Evolutionary conservation across 2,113 vertebrate species (phyloP).

Genomic region (Phaetusa simplex): DNA sequence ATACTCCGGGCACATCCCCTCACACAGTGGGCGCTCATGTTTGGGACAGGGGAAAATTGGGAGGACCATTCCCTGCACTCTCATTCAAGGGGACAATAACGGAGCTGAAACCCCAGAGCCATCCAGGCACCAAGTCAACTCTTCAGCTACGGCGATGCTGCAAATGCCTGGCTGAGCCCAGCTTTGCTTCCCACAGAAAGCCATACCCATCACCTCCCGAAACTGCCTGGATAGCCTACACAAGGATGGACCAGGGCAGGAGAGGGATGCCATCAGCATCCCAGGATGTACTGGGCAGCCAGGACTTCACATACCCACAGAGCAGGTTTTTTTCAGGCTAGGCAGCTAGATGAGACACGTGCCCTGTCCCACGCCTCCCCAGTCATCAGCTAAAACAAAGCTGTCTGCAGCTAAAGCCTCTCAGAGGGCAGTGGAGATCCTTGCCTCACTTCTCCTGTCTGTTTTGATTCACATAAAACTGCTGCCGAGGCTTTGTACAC

Average conservation of each 20-base stretch:
- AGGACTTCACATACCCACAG: not conserved
- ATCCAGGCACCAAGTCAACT: not conserved
- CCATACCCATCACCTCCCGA: not conserved
- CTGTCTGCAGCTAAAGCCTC: not conserved
- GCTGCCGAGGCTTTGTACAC: not conserved
- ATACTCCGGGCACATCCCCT: not conserved
- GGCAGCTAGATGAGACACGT: not conserved
- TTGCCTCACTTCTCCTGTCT: conserved; percentile 1
- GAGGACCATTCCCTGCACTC: not conserved
- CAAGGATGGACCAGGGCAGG: not conserved
- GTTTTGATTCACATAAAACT: conserved; percentile 1
- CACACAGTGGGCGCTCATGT: not conserved
- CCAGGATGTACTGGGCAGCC: not conserved
- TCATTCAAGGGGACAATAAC: not conserved
- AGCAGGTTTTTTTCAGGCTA: not conserved
- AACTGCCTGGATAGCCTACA: not conserved
- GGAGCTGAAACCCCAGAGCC: not conserved
- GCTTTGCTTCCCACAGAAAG: not conserved
- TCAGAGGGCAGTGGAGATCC: not conserved
- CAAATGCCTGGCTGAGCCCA: not conserved
- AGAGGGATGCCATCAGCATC: not conserved
- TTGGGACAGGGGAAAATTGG: not conserved
- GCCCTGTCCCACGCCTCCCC: not conserved
- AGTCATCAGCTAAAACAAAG: not conserved
- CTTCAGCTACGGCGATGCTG: not conserved